A percentile compares a stretch with the other conserved stretches of the same genome.
Conservation (phyloP, 2,113 vertebrate species). For the Phodopus roborovskii region DNA sequence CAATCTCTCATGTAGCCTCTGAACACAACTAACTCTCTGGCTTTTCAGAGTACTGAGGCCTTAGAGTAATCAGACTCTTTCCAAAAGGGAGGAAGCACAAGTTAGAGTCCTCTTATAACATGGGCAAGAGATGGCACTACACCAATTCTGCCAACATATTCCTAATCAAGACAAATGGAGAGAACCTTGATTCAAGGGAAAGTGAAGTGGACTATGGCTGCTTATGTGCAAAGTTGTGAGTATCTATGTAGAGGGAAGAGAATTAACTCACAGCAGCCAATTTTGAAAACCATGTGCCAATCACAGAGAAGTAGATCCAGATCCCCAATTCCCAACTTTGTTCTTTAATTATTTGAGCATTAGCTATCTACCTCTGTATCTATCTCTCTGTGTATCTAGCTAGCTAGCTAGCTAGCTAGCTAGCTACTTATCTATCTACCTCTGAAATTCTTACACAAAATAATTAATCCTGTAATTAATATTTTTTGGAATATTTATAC, state of each 20-base stretch:
- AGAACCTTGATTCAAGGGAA: neutral
- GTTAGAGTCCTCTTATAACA: neutral
- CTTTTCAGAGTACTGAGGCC: neutral
- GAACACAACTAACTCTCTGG: neutral
- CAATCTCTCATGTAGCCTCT: neutral
- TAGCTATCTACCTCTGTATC: neutral
- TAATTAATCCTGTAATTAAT: neutral
- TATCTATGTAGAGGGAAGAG: neutral
- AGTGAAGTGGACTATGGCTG: neutral
- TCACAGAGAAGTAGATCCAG: neutral
- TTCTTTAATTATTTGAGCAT: neutral
- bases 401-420: too few relatives aligned
- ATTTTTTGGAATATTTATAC: neutral
- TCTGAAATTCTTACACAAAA: neutral
- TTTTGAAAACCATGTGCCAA: neutral
- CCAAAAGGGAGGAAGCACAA: neutral
- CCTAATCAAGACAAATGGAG: neutral
- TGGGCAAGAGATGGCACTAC: neutral
- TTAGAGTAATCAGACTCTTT: neutral
- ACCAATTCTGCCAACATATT: neutral
- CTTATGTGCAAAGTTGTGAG: neutral
- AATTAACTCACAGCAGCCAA: neutral
- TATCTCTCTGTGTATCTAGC: neutral
- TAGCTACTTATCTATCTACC: rapidly evolving
- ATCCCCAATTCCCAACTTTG: neutral